Base-by-base conservation (phyloP, 2,888 invertebrate species). In the Leucophenga maculata region DNA sequence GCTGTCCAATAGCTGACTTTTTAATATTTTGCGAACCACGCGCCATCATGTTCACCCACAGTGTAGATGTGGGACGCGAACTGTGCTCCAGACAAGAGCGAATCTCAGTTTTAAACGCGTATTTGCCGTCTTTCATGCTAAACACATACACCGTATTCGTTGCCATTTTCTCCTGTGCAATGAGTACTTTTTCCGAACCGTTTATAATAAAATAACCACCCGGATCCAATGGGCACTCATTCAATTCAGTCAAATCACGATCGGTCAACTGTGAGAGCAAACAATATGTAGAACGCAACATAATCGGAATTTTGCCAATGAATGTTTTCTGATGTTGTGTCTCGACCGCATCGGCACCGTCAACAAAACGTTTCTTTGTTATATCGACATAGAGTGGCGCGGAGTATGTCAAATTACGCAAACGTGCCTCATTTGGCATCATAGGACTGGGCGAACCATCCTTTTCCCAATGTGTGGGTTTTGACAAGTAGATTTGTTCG, bases 401-500 rank as follows among this genome's bases (percentile, higher is more conserved):
- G 0, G 99, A 98, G 89, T 99, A 99, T 0, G 98, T 98, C 52
- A 99, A 90, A 90, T 99, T 99, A 70, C 99, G 92, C 67, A 99
- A 91, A 73, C 99, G 92, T 4, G 99, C 99, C 89, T 99, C 99
- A 86, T 99, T 99, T 0, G 99, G 99, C 98, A 99, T 99, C 98
- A 99, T 98, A 71, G 98, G 98, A 70, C 97, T 96, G 14, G 99
- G 98, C 0, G 98, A 97, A 86, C 99, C 99, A 91, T 99, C 99
- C 90, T 99, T 99, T 89, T 99, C 99, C 99, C 99, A 99, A 91
- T 99, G 99, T 8, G 99, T 99, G 1, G 99, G 99, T 89, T 99
- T 99, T 0, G 99, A 99, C 59, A 99, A 89, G 87, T 99, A 99
- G 87, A 99, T 99, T 90, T 99, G 99, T 88, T 98, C 99, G 89